Evolutionary conservation across 2,797 vertebrate species (phyloP).

Genomic region (Aselliscus stoliczkanus): DNA sequence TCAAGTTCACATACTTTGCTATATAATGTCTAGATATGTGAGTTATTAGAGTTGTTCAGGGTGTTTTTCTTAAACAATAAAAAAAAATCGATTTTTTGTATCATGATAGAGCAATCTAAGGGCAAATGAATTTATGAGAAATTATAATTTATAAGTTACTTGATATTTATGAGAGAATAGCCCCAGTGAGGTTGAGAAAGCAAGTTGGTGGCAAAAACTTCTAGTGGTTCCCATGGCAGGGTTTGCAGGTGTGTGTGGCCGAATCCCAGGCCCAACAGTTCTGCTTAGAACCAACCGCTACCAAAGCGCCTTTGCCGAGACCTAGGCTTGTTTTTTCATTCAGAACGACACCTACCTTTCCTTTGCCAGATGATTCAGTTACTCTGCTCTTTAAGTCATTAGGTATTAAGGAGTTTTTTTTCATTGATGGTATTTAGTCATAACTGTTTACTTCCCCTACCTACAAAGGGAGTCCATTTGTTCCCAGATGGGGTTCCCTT

Average conservation of each 20-base stretch:
- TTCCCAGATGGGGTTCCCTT: not conserved
- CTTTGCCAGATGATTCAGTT: not conserved
- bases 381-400: not conserved
- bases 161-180: not conserved
- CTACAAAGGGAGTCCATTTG: not conserved
- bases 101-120: not conserved
- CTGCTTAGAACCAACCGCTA: not conserved
- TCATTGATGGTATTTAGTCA: not conserved
- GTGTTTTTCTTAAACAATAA: not conserved
- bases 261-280: not conserved
- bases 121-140: not conserved
- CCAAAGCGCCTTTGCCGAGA: not conserved
- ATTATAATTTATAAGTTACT: not conserved
- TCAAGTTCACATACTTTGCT: not conserved
- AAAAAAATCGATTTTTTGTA: not conserved
- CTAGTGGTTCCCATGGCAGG: not conserved
- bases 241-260: not conserved
- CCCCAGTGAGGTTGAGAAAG: not conserved
- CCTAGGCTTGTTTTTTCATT: not conserved
- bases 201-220: not conserved
- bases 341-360: not conserved
- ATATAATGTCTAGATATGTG: not conserved
- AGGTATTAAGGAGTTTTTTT: not conserved
- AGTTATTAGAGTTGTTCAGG: not conserved
- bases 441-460: not conserved